Base-by-base conservation (phyloP, 2,888 invertebrate species). In the Pardosa pseudoannulata region DNA sequence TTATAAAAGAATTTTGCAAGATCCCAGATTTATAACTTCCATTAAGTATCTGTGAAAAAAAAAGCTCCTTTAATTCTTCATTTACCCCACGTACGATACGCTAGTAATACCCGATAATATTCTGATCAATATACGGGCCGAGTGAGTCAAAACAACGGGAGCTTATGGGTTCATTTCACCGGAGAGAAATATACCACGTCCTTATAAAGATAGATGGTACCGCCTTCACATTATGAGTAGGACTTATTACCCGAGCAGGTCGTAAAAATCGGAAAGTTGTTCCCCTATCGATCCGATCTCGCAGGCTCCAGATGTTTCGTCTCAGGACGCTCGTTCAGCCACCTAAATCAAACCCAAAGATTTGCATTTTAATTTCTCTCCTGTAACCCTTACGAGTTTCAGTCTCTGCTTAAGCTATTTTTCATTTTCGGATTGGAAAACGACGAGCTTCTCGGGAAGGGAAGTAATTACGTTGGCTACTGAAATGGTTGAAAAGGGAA, bases 201-300 rank as follows among this genome's bases (percentile, higher is more conserved):
- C 16, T 46, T 46, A 46, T 46, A 46, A 46, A 46, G 41, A 46
- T 46, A 46, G 41, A 46, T 46, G 41, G 16, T 9, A 46, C 16
- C 41, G 16, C n/a, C n/a, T n/a, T n/a, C 56, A 5, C 23, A 5
- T 56, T 23, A 56, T 56, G 56, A 56, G 23, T 23, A 23, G 56
- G 23, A 56, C 19, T 56, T 56, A 19, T 56, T 23, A 23, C 56
- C 11, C 23, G 23, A 3, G 56, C 56, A 23, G 5, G 11, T 56
- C 56, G 56, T 56, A 56, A 56, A 56, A 56, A 56, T 56, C 56
- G 56, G 23, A 56, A 56, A 56, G 56, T 11, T 56, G 56, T 56
- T 19, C 23, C 5, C 2, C 23, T 19, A 56, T 56, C 56, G 56
- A 56, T 46, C n/a, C 16, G 46, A 11, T 46, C n/a, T n/a, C 46